Percentiles rank a stretch among this genome's conserved stretches.
These are phyloP conservation scores for Boleophthalmus pectinirostris DNA, from an alignment of 2,113 vertebrate species.

Conservation along the genomic window DNA sequence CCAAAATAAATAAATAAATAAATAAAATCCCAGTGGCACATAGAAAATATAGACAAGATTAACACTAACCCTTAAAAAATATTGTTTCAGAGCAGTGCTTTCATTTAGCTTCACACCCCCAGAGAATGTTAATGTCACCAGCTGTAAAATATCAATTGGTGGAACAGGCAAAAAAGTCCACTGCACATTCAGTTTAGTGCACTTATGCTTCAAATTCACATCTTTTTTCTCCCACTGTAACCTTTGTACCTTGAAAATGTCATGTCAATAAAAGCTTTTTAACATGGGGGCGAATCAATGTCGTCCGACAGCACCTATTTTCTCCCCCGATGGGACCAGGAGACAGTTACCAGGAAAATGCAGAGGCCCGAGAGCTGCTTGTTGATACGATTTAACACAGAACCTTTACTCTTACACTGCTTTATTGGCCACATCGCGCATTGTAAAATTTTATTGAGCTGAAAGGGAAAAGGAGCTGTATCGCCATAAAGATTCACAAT, in stretches of 20 bases:
- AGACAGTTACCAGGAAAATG: background rate
- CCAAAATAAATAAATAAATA: too few species aligned
- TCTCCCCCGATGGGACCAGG: background rate
- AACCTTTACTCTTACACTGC: constrained; percentile 28
- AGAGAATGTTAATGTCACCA: too few species aligned
- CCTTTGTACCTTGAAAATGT: constrained; percentile 61
- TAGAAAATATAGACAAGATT: too few species aligned
- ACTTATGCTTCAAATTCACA: constrained; percentile 37
- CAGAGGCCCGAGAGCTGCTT: background rate
- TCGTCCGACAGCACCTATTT: constrained; percentile 41
- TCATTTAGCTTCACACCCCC: too few species aligned
- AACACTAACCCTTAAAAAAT: too few species aligned
- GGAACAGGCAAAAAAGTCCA: background rate
- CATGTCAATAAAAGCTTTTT: constrained; percentile 72
- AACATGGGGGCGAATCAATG: constrained; percentile 66
- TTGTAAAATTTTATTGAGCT: constrained; percentile 57
- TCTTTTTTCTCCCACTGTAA: constrained; percentile 38
- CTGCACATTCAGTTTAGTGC: constrained; percentile 23
- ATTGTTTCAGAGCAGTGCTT: too few species aligned
- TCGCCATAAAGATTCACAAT: constrained; percentile 44
- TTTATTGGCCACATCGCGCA: constrained; percentile 44
- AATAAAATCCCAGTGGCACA: too few species aligned
- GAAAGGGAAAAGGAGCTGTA: constrained; percentile 25
- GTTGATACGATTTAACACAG: constrained; percentile 25
- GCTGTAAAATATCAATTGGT: too few species aligned